Conservation (phyloP, 2,888 invertebrate genomes). For the Papilio demoleus region DNA sequence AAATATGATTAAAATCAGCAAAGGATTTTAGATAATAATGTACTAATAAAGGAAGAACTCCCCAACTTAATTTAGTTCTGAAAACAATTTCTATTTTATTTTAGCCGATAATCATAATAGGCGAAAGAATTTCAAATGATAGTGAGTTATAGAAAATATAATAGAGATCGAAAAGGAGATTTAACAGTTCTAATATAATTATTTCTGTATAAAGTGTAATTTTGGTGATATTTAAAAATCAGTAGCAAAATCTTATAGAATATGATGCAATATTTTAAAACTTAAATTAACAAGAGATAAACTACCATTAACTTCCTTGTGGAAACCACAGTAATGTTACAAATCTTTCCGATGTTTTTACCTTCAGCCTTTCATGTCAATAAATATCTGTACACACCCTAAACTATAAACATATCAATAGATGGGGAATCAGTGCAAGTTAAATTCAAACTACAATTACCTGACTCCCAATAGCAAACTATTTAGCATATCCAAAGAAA, state of each 20-base stretch:
- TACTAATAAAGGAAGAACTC: neutral
- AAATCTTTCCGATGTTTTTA: slow-evolving; percentile 60
- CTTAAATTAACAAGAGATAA: slow-evolving; percentile 60
- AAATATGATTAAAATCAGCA: no score
- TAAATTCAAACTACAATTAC: slow-evolving; percentile 39
- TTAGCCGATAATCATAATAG: slow-evolving; percentile 49
- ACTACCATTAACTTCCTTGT: slow-evolving; percentile 55
- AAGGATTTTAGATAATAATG: no score
- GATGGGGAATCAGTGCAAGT: slow-evolving; percentile 48
- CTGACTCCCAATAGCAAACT: slow-evolving; percentile 41
- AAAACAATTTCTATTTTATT: slow-evolving; percentile 60
- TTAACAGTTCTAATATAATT: slow-evolving; percentile 47
- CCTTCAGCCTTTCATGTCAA: slow-evolving; percentile 65
- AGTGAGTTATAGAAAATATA: slow-evolving; percentile 38
- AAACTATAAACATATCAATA: slow-evolving; percentile 56
- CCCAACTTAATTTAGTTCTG: slow-evolving; percentile 46
- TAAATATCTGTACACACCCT: slow-evolving; percentile 78
- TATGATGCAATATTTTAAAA: slow-evolving; percentile 67
- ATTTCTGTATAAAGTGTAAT: slow-evolving; percentile 44
- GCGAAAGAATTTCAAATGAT: slow-evolving; percentile 47
- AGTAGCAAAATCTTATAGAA: slow-evolving; percentile 72
- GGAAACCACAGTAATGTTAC: slow-evolving; percentile 47
- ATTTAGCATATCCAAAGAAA: slow-evolving; percentile 41
- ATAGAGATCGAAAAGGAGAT: slow-evolving; percentile 59
- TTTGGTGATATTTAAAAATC: slow-evolving; percentile 9